Percentiles rank a stretch among this genome's conserved stretches.
Evolutionary conservation across 2,113 vertebrate genomes (phyloP).

Genomic region (Triplophysa siluroides): DNA sequence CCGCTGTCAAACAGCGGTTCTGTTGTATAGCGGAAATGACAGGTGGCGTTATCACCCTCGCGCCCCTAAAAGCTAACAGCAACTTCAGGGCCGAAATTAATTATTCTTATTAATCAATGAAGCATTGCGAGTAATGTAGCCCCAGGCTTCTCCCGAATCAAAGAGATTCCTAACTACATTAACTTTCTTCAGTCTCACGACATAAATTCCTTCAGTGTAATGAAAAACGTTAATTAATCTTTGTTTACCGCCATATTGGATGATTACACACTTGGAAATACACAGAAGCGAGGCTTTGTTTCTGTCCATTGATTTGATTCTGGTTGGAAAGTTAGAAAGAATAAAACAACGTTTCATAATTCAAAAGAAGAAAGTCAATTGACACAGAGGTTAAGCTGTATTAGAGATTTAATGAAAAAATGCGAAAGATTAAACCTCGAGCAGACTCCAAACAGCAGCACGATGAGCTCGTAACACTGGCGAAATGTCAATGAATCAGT

Average conservation of each 20-base stretch:
- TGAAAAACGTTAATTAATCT: constrained; percentile 5
- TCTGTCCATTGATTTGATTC: not conserved
- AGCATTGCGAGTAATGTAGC: constrained; percentile 2
- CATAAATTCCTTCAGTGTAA: not conserved
- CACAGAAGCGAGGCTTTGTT: not conserved
- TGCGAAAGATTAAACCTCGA: not conserved
- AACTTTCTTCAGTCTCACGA: not conserved
- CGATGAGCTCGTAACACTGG: not conserved
- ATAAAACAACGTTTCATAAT: not conserved
- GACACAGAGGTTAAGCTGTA: not conserved
- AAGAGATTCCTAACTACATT: not conserved
- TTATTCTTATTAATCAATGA: constrained; percentile 43
- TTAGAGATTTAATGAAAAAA: constrained; percentile 50
- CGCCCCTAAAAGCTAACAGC: constrained; percentile 28
- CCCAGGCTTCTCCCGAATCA: constrained; percentile 2
- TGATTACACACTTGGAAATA: not conserved
- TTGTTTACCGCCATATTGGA: constrained; percentile 22
- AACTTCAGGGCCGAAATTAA: constrained; percentile 30
- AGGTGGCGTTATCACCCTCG: constrained; percentile 1
- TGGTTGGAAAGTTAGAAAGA: not conserved
- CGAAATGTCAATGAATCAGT: constrained; percentile 53
- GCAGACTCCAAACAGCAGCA: not conserved
- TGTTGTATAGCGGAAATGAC: constrained; percentile 26
- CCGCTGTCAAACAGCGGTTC: not conserved
- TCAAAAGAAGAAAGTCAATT: constrained; percentile 11